These are phyloP conservation scores for Anas flavirostris DNA, from an alignment of 2,797 vertebrate genomes.

Conservation along the genomic window DNA sequence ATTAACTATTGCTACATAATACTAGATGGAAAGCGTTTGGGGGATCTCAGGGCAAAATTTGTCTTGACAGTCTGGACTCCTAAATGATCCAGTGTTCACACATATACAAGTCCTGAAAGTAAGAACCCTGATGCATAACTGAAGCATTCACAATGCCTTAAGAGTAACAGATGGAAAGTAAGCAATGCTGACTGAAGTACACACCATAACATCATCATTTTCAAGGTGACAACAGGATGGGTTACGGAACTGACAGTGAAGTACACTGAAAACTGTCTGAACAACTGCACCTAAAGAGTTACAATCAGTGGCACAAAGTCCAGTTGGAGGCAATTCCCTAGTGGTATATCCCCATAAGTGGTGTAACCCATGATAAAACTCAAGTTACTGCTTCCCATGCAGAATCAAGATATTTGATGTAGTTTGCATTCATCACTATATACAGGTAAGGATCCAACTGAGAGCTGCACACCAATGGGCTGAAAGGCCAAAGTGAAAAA, in stretches of 20 bases:
- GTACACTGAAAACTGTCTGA: background rate
- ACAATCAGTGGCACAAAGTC: background rate
- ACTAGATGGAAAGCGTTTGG: background rate
- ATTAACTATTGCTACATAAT: background rate
- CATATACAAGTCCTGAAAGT: background rate
- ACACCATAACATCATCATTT: accelerated
- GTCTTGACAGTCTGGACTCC: background rate
- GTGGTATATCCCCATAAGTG: background rate
- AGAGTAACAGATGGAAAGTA: background rate
- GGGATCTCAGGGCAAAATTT: background rate
- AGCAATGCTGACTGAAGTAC: background rate
- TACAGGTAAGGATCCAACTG: background rate
- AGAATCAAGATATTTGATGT: background rate
- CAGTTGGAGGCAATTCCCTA: background rate
- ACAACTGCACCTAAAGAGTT: background rate
- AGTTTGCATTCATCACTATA: background rate
- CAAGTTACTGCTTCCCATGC: background rate
- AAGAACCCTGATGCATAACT: background rate
- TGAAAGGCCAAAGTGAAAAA: background rate
- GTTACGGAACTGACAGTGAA: background rate
- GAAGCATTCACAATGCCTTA: background rate
- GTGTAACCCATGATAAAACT: background rate
- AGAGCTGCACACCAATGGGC: background rate
- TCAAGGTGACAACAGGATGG: background rate
- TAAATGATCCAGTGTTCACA: background rate